phyloP scores from a whole-genome alignment of 2,888 invertebrate genomes.

The Entomobrya multifasciata region DNA sequence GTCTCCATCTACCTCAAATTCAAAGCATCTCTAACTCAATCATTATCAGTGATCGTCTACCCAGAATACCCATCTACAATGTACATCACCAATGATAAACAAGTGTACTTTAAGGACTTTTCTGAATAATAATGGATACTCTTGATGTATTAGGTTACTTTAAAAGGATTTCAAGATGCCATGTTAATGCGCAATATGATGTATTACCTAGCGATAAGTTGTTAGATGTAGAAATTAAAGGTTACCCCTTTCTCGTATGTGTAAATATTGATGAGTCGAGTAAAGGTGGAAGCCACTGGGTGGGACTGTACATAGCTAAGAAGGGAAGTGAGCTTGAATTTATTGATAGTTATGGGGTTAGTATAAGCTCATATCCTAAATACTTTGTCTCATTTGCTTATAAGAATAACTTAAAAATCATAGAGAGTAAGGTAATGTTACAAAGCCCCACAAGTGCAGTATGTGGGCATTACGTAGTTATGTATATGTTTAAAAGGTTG shows the following conservation, averaged over 20 bases:
- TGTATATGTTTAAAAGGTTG: slow-evolving; percentile 36
- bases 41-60: slow-evolving; percentile 13
- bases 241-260: slow-evolving; percentile 12
- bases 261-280: slow-evolving; percentile 24
- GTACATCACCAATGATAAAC: slow-evolving; percentile 25
- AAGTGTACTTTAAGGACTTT: slow-evolving; percentile 21
- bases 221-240: neutral
- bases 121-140: slow-evolving; percentile 40
- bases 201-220: slow-evolving; percentile 27
- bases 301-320: slow-evolving; percentile 16
- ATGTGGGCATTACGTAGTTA: slow-evolving; percentile 51
- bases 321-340: slow-evolving; percentile 17
- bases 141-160: slow-evolving; percentile 21
- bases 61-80: slow-evolving; percentile 40
- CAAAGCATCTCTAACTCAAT: slow-evolving; percentile 1
- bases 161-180: slow-evolving; percentile 20
- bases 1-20: slow-evolving; percentile 38
- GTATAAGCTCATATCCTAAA: neutral
- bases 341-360: slow-evolving; percentile 40
- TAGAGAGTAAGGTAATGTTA: neutral
- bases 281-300: slow-evolving; percentile 30
- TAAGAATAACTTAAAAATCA: slow-evolving; percentile 1
- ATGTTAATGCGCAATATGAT: slow-evolving; percentile 1
- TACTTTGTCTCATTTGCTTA: slow-evolving; percentile 19
- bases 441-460: neutral